phyloP scores from a whole-genome alignment of 2,888 invertebrate genomes.

The Chironomus tentans region DNA sequence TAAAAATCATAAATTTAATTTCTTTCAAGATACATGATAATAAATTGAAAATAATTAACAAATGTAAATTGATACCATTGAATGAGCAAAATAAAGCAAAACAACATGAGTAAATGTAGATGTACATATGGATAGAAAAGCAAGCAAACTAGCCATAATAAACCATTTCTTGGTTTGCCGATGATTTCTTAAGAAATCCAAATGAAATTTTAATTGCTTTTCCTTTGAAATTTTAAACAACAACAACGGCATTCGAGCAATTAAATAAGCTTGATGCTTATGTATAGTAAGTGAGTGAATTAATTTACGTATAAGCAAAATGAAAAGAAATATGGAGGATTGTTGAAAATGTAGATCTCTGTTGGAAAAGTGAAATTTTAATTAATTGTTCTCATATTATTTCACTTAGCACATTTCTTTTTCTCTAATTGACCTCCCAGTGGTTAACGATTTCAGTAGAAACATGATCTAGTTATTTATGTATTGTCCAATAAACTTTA shows the following conservation, averaged over 20 bases:
- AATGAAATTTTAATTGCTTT: constrained; percentile 10
- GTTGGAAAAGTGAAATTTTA: neutral
- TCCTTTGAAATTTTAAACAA: neutral
- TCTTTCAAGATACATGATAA: neutral
- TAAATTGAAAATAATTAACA: neutral
- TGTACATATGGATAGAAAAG: too few species aligned
- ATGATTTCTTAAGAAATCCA: constrained; percentile 6
- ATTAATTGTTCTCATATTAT: neutral
- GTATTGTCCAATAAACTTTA: neutral
- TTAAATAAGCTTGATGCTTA: neutral
- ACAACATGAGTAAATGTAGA: neutral
- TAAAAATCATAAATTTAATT: neutral
- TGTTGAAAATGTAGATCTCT: neutral
- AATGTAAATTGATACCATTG: neutral
- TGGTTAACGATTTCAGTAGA: neutral
- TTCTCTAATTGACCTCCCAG: neutral
- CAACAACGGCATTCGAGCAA: neutral
- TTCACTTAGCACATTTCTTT: neutral
- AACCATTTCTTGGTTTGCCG: neutral
- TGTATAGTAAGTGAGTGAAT: neutral
- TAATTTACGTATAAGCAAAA: neutral
- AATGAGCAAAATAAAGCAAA: neutral
- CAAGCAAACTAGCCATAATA: neutral
- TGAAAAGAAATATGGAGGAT: neutral
- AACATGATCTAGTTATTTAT: neutral